These are phyloP conservation scores for Pseudopodoces humilis DNA, from an alignment of 2,113 vertebrate genomes.

Conservation along the genomic window DNA sequence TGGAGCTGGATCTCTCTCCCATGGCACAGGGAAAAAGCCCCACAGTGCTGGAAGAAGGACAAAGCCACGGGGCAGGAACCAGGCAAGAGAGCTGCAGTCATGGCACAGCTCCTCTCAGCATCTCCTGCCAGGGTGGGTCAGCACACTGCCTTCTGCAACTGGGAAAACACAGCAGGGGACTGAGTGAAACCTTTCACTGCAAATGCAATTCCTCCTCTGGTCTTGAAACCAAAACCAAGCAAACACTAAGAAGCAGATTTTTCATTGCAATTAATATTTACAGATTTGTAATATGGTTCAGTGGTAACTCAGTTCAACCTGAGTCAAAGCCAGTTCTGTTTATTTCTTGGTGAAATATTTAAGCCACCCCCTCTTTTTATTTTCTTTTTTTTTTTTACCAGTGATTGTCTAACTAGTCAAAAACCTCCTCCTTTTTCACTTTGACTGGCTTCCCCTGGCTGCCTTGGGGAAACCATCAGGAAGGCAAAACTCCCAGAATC, in stretches of 20 bases:
- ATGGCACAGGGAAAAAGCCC: neutral
- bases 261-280: neutral
- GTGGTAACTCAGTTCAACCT: neutral
- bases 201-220: neutral
- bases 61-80: neutral
- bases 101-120: neutral
- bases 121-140: neutral
- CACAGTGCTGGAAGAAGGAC: neutral
- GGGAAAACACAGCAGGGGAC: neutral
- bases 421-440: neutral
- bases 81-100: neutral
- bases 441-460: neutral
- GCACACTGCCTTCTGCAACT: neutral
- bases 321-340: neutral
- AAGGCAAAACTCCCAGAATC: neutral
- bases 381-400: neutral
- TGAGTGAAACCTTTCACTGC: neutral
- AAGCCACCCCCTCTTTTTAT: accelerated
- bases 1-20: neutral
- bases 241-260: accelerated
- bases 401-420: neutral
- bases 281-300: neutral
- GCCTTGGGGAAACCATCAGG: neutral
- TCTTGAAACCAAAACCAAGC: neutral
- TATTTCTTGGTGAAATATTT: neutral